Percentiles rank a stretch among this genome's conserved stretches.
Conservation (phyloP, 2,888 invertebrate genomes). For the Leptinotarsa haldemani region DNA sequence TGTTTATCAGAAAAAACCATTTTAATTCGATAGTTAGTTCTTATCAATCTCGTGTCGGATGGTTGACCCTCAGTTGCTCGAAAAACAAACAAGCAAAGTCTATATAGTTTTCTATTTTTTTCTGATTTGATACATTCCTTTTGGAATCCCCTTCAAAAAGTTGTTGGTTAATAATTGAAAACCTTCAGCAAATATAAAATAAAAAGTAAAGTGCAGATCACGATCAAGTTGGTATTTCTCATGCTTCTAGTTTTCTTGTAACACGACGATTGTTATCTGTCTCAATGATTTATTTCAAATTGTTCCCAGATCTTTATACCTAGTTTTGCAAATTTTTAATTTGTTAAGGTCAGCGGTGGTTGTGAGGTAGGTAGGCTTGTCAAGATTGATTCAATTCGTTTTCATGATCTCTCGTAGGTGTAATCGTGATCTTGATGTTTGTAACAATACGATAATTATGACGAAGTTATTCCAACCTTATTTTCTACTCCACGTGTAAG, state of each 20-base stretch:
- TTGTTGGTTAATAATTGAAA: too few species aligned
- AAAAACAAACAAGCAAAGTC: too few species aligned
- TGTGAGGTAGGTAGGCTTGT: constrained; percentile 34
- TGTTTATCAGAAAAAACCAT: too few species aligned
- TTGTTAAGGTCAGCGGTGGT: constrained; percentile 28
- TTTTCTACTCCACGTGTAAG: constrained; percentile 12
- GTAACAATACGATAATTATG: constrained; percentile 31
- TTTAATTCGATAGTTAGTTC: too few species aligned
- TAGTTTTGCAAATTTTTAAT: constrained; percentile 23
- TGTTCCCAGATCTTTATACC: constrained; percentile 20
- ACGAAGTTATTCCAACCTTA: constrained; percentile 25
- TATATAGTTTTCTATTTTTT: too few species aligned
- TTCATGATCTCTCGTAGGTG: constrained; percentile 48
- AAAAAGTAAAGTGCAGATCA: not conserved
- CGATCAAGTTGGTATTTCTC: not conserved
- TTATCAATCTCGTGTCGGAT: too few species aligned
- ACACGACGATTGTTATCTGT: constrained; percentile 14
- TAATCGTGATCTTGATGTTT: constrained; percentile 44
- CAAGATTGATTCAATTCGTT: constrained; percentile 32
- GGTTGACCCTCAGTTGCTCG: too few species aligned
- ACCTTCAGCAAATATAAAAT: too few species aligned
- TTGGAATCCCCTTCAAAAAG: too few species aligned
- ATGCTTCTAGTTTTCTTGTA: not conserved
- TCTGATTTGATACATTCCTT: too few species aligned
- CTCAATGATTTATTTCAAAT: constrained; percentile 25